Base-by-base conservation (phyloP, 2,797 vertebrate genomes). In the Dermochelys coriacea region DNA sequence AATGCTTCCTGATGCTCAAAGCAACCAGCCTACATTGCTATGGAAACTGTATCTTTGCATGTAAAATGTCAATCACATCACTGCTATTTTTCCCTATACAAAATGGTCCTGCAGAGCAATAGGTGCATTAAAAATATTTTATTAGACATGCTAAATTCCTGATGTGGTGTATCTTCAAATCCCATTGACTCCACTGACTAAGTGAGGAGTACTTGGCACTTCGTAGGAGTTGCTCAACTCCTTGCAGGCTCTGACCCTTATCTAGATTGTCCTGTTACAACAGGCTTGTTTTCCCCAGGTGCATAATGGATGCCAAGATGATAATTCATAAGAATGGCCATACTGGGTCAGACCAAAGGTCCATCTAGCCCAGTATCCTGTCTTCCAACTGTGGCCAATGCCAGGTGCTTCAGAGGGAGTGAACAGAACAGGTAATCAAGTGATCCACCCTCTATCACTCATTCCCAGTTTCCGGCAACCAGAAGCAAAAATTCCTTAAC, bases 121-220 rank as follows among this genome's bases (percentile, higher is more conserved):
- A 93, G 84, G 49, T 78, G 91, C 90, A 95, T 96, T 96, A 97
- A 96, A 97, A 95, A 97, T 95, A 96, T 96, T 93, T 51, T 80
- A 84, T 80, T 82, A 93, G 51, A 93, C 71, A 81, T 83, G 78
- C 27, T 96, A 96, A 96, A 84, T 91, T 92, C 77, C 47, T 86
- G 6, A 90, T 85, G 80, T 92, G 91, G 64, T 37, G 23, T 4
- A 45, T 23, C 74, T 93, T 91, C 85, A 91, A 9, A 14, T 96
- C 82, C 68, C 8, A 1, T 31, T 78, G 77, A 93, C 61, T 80
- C 83, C 21, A 50, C 64, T 50, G 78, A 82, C 19, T 54, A 88
- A 74, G 83, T 34, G n/a, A n/a, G 10, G 55, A 85, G 75, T 14
- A 61, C 25, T 18, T 68, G 88, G 85, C 79, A 45, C 55, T 95